Evolutionary conservation across 2,888 invertebrate genomes (phyloP), one percentile per base, ranked within the genome.

Genomic region (Caenorhabditis japonica): DNA sequence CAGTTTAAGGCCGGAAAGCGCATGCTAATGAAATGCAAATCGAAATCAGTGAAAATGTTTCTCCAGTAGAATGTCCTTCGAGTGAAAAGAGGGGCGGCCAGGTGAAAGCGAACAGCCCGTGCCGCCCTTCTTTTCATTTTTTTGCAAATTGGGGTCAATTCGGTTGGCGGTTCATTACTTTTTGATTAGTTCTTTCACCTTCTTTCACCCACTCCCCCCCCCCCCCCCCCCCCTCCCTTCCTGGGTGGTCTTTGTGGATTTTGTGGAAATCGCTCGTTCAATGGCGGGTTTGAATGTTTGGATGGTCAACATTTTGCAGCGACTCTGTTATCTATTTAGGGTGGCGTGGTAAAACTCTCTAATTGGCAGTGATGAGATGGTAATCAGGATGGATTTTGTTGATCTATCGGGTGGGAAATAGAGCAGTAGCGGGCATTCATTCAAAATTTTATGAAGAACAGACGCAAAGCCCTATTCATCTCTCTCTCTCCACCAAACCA

Each of bases 161-260:
- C 53, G 52, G 46, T 52, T 61, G 44, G 62, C 64, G 64, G 64
- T 64, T 56, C 64, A 64, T 64, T 64, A 64, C 64, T 64, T 64
- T 64, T 64, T 64, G 64, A 64, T 64, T 64, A 64, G 49, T 64
- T 30, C 41, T 41, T 41, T 55, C 41, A 49, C 55, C 10, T 10
- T 5, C 30, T n/a, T n/a, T n/a, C n/a, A n/a, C n/a, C n/a, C n/a
- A n/a, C n/a, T n/a, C n/a, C n/a, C n/a, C n/a, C n/a, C n/a, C n/a
- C n/a, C n/a, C n/a, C n/a, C n/a, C n/a, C n/a, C n/a, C n/a, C n/a
- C n/a, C n/a, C n/a, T n/a, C 47, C 36, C 38, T 30, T 30, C 15
- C 43, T 19, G 43, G 44, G 52, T 34, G 51, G 59, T 61, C 53
- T 47, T 55, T 64, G 64, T 64, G 49, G 64, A 56, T 56, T 41